Evolutionary conservation across 2,888 invertebrate genomes (phyloP).

Genomic region (Uropetala carovei): DNA sequence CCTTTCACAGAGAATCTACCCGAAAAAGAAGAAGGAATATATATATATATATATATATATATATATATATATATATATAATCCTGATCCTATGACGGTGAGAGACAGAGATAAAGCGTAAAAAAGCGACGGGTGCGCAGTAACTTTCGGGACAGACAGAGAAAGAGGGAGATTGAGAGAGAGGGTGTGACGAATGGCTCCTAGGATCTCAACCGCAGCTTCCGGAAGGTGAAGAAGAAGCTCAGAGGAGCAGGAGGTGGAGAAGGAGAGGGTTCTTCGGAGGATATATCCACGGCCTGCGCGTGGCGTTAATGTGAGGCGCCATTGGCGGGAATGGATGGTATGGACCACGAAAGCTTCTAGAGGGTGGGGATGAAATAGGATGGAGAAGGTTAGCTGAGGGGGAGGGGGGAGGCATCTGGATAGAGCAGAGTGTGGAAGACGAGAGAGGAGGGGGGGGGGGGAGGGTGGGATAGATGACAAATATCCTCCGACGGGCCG

Average conservation of each 20-base stretch:
- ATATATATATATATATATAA: constrained; percentile 18
- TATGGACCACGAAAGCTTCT: not conserved
- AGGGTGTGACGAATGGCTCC: constrained; percentile 28
- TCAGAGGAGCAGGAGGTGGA: not conserved
- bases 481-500: constrained; percentile 60
- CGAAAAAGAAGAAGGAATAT: not conserved
- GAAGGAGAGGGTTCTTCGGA: not conserved
- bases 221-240: constrained; percentile 22
- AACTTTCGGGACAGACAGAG: constrained; percentile 18
- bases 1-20: not conserved
- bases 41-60: constrained; percentile 12
- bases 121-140: not conserved
- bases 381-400: constrained; percentile 60
- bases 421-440: constrained; percentile 58
- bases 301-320: constrained; percentile 13
- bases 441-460: constrained; percentile 67
- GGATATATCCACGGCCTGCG: constrained; percentile 28
- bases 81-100: not conserved
- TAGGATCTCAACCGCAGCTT: constrained; percentile 21
- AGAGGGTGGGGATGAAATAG: constrained; percentile 65
- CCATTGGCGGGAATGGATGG: constrained; percentile 11
- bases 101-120: not conserved
- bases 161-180: constrained; percentile 19
- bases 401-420: constrained; percentile 37
- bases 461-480: constrained; percentile 33